Evolutionary conservation across 1,140 invertebrate genomes (phyloP).

Genomic region (Drosophila lacteicornis): DNA sequence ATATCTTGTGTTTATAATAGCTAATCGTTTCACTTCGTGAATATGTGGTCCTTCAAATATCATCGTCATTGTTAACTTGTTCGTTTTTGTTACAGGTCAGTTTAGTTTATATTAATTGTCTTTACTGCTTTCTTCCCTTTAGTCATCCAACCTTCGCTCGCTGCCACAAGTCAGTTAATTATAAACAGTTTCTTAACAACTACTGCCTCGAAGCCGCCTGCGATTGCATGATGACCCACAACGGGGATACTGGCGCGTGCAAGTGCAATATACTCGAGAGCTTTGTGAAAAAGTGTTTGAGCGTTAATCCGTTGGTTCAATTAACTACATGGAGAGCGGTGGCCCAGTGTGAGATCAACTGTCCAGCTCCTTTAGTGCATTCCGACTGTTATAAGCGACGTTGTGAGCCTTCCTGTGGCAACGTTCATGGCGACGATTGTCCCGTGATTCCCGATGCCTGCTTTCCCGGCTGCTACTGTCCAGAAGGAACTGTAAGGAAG

Average conservation of each 20-base stretch:
- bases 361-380: constrained; percentile 90
- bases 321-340: constrained; percentile 89
- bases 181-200: constrained; percentile 89
- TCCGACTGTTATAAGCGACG: constrained; percentile 90
- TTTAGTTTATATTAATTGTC: neutral
- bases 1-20: too few species aligned
- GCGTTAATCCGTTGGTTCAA: constrained; percentile 87
- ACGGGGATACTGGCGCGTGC: constrained; percentile 86
- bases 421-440: constrained; percentile 87
- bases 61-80: too few species aligned
- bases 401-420: constrained; percentile 91
- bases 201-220: constrained; percentile 90
- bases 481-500: constrained; percentile 90
- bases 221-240: constrained; percentile 87
- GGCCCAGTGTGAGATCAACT: constrained; percentile 87
- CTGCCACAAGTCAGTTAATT: constrained; percentile 87
- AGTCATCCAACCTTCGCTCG: constrained; percentile 87
- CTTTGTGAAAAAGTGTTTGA: constrained; percentile 90
- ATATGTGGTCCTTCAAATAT: too few species aligned
- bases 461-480: constrained; percentile 93
- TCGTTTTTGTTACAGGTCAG: too few species aligned
- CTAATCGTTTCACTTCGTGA: too few species aligned
- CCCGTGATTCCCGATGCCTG: constrained; percentile 88
- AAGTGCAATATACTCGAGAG: constrained; percentile 89
- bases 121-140: neutral